phyloP scores from a whole-genome alignment of 2,888 invertebrate genomes.

The Axea sp. region DNA sequence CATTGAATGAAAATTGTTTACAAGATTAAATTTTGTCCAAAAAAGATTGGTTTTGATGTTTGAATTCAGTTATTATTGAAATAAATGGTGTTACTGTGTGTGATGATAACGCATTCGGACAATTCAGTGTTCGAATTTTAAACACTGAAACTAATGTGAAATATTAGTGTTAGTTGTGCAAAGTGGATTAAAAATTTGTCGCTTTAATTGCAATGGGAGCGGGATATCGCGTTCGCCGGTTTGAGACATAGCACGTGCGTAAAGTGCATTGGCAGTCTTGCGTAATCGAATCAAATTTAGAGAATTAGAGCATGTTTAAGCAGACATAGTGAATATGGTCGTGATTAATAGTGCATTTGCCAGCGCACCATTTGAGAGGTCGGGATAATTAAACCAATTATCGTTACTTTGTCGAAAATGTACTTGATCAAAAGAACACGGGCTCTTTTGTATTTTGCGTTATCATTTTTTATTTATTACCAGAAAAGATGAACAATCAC shows the following conservation, averaged over 20 bases:
- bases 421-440: no score
- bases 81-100: no score
- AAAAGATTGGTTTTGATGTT: no score
- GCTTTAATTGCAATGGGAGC: background rate
- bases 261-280: conserved; percentile 48
- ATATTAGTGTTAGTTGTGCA: conserved; percentile 9
- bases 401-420: conserved; percentile 59
- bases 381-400: conserved; percentile 62
- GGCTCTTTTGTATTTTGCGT: no score
- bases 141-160: conserved; percentile 5
- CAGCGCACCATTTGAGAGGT: conserved; percentile 47
- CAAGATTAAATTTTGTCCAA: no score
- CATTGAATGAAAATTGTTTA: no score
- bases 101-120: no score
- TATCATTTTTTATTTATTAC: no score
- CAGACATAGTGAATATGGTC: conserved; percentile 47
- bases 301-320: conserved; percentile 62
- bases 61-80: no score
- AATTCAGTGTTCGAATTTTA: no score
- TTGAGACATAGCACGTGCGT: conserved; percentile 23
- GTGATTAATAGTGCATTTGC: conserved; percentile 60
- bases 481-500: no score
- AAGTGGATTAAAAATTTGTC: conserved; percentile 35
- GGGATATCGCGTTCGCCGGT: conserved; percentile 3
- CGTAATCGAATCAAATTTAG: conserved; percentile 62